Base-by-base conservation (phyloP, 2,797 vertebrate species). In the Gymnothorax reevesii region DNA sequence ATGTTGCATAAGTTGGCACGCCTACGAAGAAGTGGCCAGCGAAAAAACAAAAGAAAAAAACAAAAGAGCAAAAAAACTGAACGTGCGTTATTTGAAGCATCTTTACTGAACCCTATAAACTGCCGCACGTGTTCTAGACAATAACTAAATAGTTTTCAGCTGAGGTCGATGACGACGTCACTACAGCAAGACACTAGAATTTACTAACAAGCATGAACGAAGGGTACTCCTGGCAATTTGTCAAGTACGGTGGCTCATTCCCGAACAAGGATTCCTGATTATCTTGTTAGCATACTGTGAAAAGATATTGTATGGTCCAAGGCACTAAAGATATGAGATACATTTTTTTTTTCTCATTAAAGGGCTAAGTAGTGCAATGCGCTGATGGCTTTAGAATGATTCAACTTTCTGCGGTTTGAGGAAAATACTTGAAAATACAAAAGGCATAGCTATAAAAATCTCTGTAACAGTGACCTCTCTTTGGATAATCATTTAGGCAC, bases 181-280 rank as follows among this genome's bases (percentile, higher is more conserved):
- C 33, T 94, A 95, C 92, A 93, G 94, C 93, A 91, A 94, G 91
- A 94, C 94, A 94, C 93, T 93, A 94, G 93, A 92, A 91, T 93
- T 94, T 95, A 95, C 94, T 96, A 95, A 96, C 94, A 94, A 96
- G 96, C 96, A 96, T 96, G 96, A 94, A 94, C 93, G 95, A 95
- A 94, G 95, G 92, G 89, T 92, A 93, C 91, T 92, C 77, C 94
- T 95, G 95, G 91, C 57, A 90, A 87, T 94, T 95, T 95, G 95
- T 96, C 94, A 94, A 91, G 90, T 88, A 86, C 64, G 89, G 88
- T 91, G 86, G 87, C 84, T 89, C 89, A 92, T 87, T 87, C 88
- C 88, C 87, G 88, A 66, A 89, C 83, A 64, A 84, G 87, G 88
- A 92, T 89, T 92, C 91, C 86, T 57, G 91, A 93, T 90, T 91